Base-by-base conservation (phyloP, 2,888 invertebrate genomes). In the Rotaria socialis region DNA sequence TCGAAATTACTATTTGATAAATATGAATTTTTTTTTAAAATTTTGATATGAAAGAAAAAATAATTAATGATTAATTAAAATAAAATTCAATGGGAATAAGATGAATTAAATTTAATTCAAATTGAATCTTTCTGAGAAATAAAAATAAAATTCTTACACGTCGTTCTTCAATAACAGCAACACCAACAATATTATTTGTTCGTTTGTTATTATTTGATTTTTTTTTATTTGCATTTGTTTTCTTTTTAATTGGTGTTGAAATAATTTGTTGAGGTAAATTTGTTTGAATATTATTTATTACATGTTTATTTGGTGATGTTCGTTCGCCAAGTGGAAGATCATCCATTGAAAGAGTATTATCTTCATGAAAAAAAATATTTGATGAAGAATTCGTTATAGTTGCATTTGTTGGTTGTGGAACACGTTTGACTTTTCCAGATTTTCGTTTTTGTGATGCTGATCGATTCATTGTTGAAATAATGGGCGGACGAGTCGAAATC, bases 111-210 rank as follows among this genome's bases (percentile, higher is more conserved):
- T 50, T 8, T 11, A 4, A 50, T 11, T 11, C 10, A 50, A 50
- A 50, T 50, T 50, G 10, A 50, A 50, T 50, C 50, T 0, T 50
- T 14, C 14, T 8, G 50, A 50, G 50, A 50, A 50, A 11, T 11
- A 50, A 50, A 50, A 50, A 50, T 50, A 11, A 50, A 50, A 50
- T 11, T 8, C n/a, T 8, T 60, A 60, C 60, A 3, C 60, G n/a
- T 60, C 60, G 24, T 60, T 60, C 60, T 60, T 60, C 60, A 27
- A 60, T 60, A 27, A 60, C 60, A 27, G 60, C 60, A 60, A 60
- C 60, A 2, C 60, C 60, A 60, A 60, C 60, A 60, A 60, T 60
- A 60, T 60, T 60, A 60, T 60, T 60, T 3, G 27, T 8, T 60
- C 27, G 52, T 55, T 55, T 60, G 10, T 60, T 60, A 27, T 27